Conservation (phyloP, 1,140 invertebrate genomes). For the Colletes latitarsis region DNA sequence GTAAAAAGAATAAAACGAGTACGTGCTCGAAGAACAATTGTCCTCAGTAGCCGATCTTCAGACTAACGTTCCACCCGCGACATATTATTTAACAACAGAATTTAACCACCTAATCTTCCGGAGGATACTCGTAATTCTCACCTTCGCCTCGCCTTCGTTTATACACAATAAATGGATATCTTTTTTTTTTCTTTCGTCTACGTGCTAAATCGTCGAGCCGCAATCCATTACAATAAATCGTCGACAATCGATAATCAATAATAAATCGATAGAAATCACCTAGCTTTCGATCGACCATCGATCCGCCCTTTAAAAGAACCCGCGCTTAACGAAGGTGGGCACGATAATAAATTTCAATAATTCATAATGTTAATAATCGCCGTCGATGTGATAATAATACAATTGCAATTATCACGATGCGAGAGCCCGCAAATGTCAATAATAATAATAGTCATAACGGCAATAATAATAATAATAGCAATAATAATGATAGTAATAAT, state of each 20-base stretch:
- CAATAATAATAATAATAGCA: constrained; percentile 41
- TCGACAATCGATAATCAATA: constrained; percentile 38
- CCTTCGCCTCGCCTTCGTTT: constrained; percentile 62
- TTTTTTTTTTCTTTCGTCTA: constrained; percentile 65
- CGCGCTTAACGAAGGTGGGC: constrained; percentile 26
- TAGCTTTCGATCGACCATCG: constrained; percentile 51
- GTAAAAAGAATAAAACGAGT: neutral
- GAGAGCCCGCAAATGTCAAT: constrained; percentile 47
- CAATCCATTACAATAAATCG: constrained; percentile 61
- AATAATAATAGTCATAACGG: constrained; percentile 52
- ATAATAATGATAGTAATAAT: neutral
- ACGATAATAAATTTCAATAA: constrained; percentile 74
- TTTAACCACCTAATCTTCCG: constrained; percentile 76
- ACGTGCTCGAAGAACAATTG: neutral
- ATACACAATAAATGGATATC: constrained; percentile 78
- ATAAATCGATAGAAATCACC: constrained; percentile 68
- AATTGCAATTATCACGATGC: constrained; percentile 53
- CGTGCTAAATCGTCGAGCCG: constrained; percentile 68
- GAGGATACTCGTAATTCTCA: constrained; percentile 65
- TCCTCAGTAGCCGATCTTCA: constrained; percentile 64
- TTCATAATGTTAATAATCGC: constrained; percentile 61
- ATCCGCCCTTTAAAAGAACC: constrained; percentile 65
- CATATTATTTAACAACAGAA: constrained; percentile 79
- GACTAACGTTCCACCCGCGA: constrained; percentile 71
- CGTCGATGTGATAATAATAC: constrained; percentile 44